Evolutionary conservation across 2,113 vertebrate genomes (phyloP).

Genomic region (Neodon shergylaensis): DNA sequence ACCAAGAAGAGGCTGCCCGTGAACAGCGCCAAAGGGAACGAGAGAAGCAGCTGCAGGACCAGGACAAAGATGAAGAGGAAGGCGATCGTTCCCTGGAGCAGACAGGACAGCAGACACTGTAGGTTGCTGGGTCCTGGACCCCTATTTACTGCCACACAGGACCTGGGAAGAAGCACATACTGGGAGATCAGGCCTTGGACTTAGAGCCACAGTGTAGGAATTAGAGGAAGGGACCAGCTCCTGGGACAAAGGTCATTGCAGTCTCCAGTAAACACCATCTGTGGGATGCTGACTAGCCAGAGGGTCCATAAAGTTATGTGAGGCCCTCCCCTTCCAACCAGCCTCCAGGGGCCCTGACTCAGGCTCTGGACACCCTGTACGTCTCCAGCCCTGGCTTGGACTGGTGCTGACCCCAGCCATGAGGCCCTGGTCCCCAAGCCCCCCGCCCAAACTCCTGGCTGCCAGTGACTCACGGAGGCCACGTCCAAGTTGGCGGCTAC

Average conservation of each 20-base stretch:
- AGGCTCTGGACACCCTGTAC: neutral
- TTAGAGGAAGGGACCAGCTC: neutral
- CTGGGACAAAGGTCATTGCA: neutral
- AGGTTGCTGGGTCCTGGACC: neutral
- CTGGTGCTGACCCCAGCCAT: neutral
- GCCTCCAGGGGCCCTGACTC: neutral
- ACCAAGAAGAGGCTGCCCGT: constrained; percentile 89
- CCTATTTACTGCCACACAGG: neutral
- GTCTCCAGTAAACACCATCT: neutral
- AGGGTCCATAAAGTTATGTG: neutral
- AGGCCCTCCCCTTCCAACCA: neutral
- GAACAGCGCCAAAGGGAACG: constrained; percentile 86
- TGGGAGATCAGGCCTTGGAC: too few species aligned
- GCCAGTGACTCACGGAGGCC: constrained; percentile 67
- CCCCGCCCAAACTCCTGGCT: constrained; percentile 59
- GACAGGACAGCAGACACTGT: constrained; percentile 45
- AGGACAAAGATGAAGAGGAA: constrained; percentile 62
- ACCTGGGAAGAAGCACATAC: neutral
- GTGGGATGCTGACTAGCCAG: neutral
- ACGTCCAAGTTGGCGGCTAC: constrained; percentile 68
- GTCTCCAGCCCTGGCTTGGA: constrained; percentile 20
- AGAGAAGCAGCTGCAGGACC: constrained; percentile 81
- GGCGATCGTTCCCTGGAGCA: neutral
- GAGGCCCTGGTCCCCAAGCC: constrained; percentile 31
- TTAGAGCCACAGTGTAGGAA: neutral